Percentiles rank a stretch among this genome's conserved stretches.
These are phyloP conservation scores for Geopemphigus sp. DNA, from an alignment of 1,140 invertebrate species.

Conservation along the genomic window DNA sequence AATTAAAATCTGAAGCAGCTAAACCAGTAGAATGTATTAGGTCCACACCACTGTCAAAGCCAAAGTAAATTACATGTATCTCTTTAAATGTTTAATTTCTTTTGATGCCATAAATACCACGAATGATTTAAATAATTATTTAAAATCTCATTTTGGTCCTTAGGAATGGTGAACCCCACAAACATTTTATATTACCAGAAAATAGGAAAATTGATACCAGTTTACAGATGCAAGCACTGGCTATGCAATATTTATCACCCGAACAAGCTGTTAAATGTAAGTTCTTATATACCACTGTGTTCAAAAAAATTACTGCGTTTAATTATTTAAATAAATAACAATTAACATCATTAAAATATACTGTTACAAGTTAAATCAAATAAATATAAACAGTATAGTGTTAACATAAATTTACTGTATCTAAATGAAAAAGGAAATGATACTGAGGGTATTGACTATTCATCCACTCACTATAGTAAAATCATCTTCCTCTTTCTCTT, in stretches of 20 bases:
- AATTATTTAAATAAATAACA: conserved; percentile 24
- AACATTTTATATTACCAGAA: conserved; percentile 24
- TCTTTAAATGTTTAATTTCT: not conserved
- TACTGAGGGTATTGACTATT: not conserved
- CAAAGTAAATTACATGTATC: conserved; percentile 14
- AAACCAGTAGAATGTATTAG: conserved; percentile 25
- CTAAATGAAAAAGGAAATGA: not conserved
- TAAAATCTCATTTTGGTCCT: not conserved
- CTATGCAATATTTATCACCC: conserved; percentile 49
- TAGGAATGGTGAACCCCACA: conserved; percentile 32
- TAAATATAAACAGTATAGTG: conserved; percentile 1
- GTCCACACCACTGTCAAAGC: not conserved
- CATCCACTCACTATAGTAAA: not conserved
- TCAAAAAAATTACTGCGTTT: conserved; percentile 1
- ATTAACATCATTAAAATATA: not conserved
- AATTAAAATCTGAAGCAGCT: not conserved
- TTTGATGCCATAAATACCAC: not conserved
- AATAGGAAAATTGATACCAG: conserved; percentile 48
- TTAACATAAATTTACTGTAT: not conserved
- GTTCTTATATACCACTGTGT: not conserved
- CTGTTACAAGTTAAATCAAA: not conserved
- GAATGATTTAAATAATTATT: not conserved
- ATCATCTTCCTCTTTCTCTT: not conserved
- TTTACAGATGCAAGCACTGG: conserved; percentile 50
- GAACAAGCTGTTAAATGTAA: conserved; percentile 32